A percentile compares a stretch with the other conserved stretches of the same genome.
Conservation (phyloP, 2,797 vertebrate species). For the Myotis findleyi region DNA sequence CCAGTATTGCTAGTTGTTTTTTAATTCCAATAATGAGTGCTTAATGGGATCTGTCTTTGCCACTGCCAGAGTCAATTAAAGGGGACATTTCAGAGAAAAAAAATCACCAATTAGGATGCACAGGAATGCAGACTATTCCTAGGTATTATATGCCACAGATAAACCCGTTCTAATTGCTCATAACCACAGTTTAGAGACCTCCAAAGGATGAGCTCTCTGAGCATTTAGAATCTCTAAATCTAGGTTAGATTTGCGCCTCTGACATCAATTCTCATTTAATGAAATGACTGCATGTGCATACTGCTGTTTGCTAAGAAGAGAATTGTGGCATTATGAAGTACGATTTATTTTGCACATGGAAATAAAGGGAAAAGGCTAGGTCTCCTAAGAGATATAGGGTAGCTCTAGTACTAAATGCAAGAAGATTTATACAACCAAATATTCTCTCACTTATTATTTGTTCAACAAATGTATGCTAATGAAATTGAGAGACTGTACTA, state of each 20-base stretch:
- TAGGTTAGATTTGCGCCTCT: slow-evolving; percentile 7
- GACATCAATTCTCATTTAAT: slow-evolving; percentile 54
- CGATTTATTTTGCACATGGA: slow-evolving; percentile 48
- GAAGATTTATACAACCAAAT: neutral
- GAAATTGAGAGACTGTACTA: neutral
- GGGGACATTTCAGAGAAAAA: slow-evolving; percentile 54
- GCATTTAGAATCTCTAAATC: slow-evolving; percentile 29
- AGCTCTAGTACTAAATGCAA: neutral
- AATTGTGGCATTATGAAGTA: neutral
- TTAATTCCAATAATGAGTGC: slow-evolving; percentile 51
- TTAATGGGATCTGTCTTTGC: slow-evolving; percentile 64
- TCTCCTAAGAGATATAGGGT: neutral
- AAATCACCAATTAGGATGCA: slow-evolving; percentile 53
- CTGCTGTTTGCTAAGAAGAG: slow-evolving; percentile 1
- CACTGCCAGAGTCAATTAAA: slow-evolving; percentile 57
- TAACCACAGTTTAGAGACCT: slow-evolving; percentile 57
- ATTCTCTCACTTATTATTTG: neutral
- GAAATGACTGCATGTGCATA: slow-evolving; percentile 36
- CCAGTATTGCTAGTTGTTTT: neutral
- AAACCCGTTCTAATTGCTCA: slow-evolving; percentile 62
- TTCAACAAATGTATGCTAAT: neutral
- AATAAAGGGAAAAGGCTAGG: neutral
- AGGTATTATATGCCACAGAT: slow-evolving; percentile 36
- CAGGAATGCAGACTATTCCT: slow-evolving; percentile 32
- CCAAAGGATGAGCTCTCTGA: slow-evolving; percentile 8